These are phyloP conservation scores for Neotoma lepida DNA, from an alignment of 2,113 vertebrate species.

Conservation along the genomic window DNA sequence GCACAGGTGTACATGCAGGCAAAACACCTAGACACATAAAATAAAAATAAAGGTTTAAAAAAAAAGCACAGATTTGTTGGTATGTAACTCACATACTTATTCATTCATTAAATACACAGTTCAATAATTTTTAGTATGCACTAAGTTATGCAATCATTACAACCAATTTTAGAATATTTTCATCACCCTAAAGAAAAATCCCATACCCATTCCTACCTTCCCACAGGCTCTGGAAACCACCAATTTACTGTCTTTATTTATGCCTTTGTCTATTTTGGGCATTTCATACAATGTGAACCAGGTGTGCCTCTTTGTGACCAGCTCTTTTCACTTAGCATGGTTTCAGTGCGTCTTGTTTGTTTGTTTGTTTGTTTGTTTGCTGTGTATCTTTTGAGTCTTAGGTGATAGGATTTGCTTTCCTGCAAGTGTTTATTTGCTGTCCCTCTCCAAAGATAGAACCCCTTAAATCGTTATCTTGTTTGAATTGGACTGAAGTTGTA, in stretches of 20 bases:
- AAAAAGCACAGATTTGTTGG: not conserved
- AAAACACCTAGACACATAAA: not conserved
- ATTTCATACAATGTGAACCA: not conserved
- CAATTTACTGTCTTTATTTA: not conserved
- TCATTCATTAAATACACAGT: not conserved
- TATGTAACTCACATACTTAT: not conserved
- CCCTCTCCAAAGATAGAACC: not conserved
- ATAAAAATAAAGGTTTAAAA: not conserved
- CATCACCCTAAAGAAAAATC: constrained; percentile 33
- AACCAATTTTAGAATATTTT: constrained; percentile 48
- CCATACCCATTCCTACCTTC: not conserved
- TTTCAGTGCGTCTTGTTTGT: not conserved
- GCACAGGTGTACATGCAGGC: not conserved
- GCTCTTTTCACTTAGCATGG: constrained; percentile 23
- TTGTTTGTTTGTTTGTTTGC: not conserved
- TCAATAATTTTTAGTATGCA: constrained; percentile 33
- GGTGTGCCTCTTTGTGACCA: not conserved
- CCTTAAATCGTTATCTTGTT: constrained; percentile 32
- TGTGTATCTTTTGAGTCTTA: constrained; percentile 55
- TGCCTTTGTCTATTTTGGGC: not conserved
- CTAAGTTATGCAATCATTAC: not conserved
- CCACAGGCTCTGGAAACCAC: not conserved
- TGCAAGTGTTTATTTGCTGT: constrained; percentile 33
- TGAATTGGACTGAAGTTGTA: constrained; percentile 41
- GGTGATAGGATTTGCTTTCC: constrained; percentile 10